Conservation (phyloP, 2,797 vertebrate species). For the Anabacerthia variegaticeps region DNA sequence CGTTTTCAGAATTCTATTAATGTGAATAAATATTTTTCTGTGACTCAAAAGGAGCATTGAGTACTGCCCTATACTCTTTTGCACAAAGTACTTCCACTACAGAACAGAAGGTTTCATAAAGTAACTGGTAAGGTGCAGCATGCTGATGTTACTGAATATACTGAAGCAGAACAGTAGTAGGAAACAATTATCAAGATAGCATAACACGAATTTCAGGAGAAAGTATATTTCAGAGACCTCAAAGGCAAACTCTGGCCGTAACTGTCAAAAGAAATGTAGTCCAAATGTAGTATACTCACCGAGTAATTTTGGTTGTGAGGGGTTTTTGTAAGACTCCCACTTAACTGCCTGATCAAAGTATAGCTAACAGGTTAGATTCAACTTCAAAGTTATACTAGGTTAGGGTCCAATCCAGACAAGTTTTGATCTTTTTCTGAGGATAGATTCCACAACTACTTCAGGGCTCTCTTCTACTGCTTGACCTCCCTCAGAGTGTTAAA, state of each 20-base stretch:
- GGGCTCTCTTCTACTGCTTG: not conserved
- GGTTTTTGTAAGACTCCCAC: not conserved
- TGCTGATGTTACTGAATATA: not conserved
- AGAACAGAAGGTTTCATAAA: not conserved
- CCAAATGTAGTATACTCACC: not conserved
- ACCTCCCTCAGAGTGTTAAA: not conserved
- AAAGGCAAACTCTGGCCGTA: not conserved
- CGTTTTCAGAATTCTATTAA: not conserved
- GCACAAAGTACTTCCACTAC: not conserved
- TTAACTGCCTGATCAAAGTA: not conserved
- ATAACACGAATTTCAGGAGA: not conserved
- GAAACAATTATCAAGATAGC: not conserved
- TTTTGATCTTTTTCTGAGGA: not conserved
- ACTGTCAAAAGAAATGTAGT: not conserved
- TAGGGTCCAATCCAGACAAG: not conserved
- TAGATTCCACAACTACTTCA: not conserved
- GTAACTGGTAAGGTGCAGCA: not conserved
- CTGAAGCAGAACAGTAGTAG: not conserved
- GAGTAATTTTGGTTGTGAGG: not conserved
- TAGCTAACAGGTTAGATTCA: not conserved
- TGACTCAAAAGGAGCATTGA: not conserved
- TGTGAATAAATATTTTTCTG: not conserved
- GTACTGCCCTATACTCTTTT: not conserved
- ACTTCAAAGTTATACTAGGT: not conserved
- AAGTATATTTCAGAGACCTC: not conserved